Evolutionary conservation across 2,113 vertebrate genomes (phyloP).

Genomic region (Cyprinodon tularosa): DNA sequence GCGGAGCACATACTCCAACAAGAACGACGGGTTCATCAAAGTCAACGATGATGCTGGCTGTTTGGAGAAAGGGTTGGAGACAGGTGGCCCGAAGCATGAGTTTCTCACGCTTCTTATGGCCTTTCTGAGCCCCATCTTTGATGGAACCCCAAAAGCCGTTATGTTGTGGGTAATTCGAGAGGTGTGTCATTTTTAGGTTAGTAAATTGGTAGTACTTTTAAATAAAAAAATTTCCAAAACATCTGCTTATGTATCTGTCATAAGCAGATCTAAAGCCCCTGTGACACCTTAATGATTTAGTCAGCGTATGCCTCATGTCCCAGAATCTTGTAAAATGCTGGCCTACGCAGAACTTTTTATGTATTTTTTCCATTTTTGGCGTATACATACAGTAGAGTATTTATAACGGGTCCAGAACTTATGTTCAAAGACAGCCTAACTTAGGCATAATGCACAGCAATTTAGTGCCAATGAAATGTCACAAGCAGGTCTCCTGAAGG

Average conservation of each 20-base stretch:
- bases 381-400: no score
- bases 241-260: neutral
- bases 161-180: neutral
- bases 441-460: no score
- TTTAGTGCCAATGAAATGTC: no score
- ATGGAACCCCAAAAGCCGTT: slow-evolving; percentile 3
- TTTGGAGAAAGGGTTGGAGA: slow-evolving; percentile 3
- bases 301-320: no score
- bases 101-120: neutral
- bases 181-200: neutral
- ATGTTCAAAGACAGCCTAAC: no score
- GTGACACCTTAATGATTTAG: no score
- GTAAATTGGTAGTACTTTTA: neutral
- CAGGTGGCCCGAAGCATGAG: neutral
- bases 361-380: no score
- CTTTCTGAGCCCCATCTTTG: slow-evolving; percentile 3
- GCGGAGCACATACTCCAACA: slow-evolving; percentile 1
- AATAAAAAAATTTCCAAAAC: no score
- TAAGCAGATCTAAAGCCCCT: neutral
- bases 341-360: no score
- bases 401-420: no score
- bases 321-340: no score
- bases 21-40: neutral
- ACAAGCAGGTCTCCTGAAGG: no score
- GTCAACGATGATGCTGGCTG: slow-evolving; percentile 8